Conservation (phyloP, 2,888 invertebrate species). For the Hemithea aestivaria region DNA sequence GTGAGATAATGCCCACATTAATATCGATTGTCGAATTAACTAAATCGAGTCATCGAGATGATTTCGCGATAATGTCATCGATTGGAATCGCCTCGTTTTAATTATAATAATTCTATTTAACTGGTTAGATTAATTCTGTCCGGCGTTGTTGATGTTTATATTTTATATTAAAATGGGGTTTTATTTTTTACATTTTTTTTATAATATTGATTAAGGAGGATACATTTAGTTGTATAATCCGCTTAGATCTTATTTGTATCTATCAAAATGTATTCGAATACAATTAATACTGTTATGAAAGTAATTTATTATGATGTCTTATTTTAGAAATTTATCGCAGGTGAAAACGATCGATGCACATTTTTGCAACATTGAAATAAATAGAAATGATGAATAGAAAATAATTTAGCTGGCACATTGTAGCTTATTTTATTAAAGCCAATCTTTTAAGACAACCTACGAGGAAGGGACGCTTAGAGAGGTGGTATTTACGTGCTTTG, state of each 20-base stretch:
- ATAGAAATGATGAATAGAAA: too few relatives aligned
- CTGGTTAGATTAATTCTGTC: constrained; percentile 11
- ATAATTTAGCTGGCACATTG: too few relatives aligned
- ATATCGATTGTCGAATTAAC: constrained; percentile 9
- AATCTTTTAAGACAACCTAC: too few relatives aligned
- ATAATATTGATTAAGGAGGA: constrained; percentile 17
- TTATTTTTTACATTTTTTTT: constrained; percentile 19
- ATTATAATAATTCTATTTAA: constrained; percentile 12
- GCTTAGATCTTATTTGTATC: constrained; percentile 8
- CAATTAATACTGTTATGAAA: too few relatives aligned
- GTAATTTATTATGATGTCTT: too few relatives aligned
- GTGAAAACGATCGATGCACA: too few relatives aligned
- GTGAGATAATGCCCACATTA: constrained; percentile 10
- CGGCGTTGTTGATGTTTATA: constrained; percentile 14
- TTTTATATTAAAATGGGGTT: constrained; percentile 15
- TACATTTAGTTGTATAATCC: constrained; percentile 14
- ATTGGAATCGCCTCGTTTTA: constrained; percentile 8
- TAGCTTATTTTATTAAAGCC: too few relatives aligned
- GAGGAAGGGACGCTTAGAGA: too few relatives aligned
- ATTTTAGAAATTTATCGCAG: too few relatives aligned
- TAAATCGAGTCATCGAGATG: constrained; percentile 14
- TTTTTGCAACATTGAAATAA: too few relatives aligned
- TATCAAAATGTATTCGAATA: too few relatives aligned
- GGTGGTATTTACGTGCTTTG: too few relatives aligned
- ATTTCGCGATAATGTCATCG: constrained; percentile 20